Evolutionary conservation across 2,113 vertebrate species (phyloP), one percentile per base, ranked within the genome.

Genomic region (Platycercus adscitus): DNA sequence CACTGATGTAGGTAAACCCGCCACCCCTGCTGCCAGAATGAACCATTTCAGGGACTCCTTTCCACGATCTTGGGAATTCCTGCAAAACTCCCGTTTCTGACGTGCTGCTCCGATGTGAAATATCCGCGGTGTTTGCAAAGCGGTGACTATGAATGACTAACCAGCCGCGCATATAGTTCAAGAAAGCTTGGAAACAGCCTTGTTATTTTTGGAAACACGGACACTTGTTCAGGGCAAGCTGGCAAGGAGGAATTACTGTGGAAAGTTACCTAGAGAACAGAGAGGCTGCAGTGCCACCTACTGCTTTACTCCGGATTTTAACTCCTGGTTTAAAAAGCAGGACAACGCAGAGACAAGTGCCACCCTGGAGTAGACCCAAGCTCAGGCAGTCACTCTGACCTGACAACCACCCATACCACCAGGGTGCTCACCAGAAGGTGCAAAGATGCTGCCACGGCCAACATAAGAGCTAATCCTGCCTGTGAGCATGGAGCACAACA

Each of bases 281-380:
- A 97, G 97, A 95, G 97, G 79, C 97, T 98, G 92, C 68, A 98
- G 97, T 96, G 97, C 98, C 98, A 98, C 93, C 98, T 98, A 95
- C 97, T 97, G 98, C 93, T 96, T 90, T 46, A 49, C 69, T 82
- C 52, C 4, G 19, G 90, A 81, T 61, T 61, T 76, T 43, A 84
- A 83, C 61, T 49, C 47, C 25, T 63, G 43, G 11, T 44, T 73
- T 55, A 11, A n/a, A 7, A 31, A 61, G 14, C 8, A 37, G 7
- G 7, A 6, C n/a, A 14, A 1, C 4, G 2, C 0, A 7, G 11
- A 46, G 37, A 23, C 15, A 35, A 82, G n/a, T 18, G 55, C 35
- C 76, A 69, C 24, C 35, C 35, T 29, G 61, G 21, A 81, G 49
- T 0, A 76, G 35, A n/a, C 24, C 24, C 29, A 55, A 17, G 33